phyloP scores from a whole-genome alignment of 2,113 vertebrate species.

The Chaetodon trifascialis region DNA sequence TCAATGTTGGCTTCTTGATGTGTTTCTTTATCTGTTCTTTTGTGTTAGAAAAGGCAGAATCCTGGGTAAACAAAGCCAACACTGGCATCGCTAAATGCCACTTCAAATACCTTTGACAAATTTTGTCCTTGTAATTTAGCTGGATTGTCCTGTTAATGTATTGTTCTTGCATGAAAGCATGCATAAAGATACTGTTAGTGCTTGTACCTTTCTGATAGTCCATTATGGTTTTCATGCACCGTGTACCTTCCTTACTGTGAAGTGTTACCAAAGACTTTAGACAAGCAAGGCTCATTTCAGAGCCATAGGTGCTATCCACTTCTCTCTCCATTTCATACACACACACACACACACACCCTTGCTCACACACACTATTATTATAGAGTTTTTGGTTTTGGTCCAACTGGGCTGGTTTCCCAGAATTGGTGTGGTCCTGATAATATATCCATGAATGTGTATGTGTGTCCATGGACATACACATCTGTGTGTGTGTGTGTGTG shows the following conservation, averaged over 20 bases:
- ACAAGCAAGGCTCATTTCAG: constrained; percentile 1
- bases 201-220: neutral
- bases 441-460: constrained; percentile 10
- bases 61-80: neutral
- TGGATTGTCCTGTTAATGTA: neutral
- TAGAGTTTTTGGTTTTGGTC: constrained; percentile 43
- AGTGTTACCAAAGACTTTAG: neutral
- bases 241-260: neutral
- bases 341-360: neutral
- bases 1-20: no score
- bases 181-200: neutral
- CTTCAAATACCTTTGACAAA: no score
- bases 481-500: neutral
- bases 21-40: neutral
- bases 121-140: neutral
- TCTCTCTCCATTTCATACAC: neutral
- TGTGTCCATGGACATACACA: neutral
- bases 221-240: neutral
- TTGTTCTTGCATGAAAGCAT: neutral
- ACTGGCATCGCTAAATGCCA: no score
- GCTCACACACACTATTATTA: constrained; percentile 14
- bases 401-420: constrained; percentile 46
- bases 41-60: neutral
- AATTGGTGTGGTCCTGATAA: constrained; percentile 48
- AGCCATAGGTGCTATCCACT: neutral